Conservation (phyloP, 2,888 invertebrate genomes). For the Furcula furcula region DNA sequence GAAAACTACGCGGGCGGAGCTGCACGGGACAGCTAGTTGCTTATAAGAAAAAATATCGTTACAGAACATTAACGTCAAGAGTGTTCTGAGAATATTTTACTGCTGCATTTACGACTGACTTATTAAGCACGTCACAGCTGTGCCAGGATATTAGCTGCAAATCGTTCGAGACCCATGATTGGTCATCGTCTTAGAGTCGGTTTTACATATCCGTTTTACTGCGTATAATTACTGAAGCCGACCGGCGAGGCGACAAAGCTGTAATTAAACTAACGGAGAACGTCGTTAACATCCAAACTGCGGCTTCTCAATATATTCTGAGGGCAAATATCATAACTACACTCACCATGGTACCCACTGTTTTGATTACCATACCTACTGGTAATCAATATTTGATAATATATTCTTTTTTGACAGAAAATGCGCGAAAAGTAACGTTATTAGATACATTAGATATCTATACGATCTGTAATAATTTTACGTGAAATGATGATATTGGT, state of each 20-base stretch:
- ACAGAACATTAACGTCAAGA: slow-evolving; percentile 28
- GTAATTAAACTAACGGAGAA: slow-evolving; percentile 75
- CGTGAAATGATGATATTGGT: too few relatives aligned
- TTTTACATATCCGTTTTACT: slow-evolving; percentile 72
- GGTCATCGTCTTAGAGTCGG: slow-evolving; percentile 62
- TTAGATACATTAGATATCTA: too few relatives aligned
- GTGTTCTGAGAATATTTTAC: slow-evolving; percentile 52
- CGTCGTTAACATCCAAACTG: slow-evolving; percentile 59
- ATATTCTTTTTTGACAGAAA: too few relatives aligned
- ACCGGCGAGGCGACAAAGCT: slow-evolving; percentile 62
- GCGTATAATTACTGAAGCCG: slow-evolving; percentile 66
- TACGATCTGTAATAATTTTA: too few relatives aligned
- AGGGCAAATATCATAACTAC: slow-evolving; percentile 46
- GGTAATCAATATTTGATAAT: too few relatives aligned
- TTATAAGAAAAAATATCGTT: slow-evolving; percentile 34
- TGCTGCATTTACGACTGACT: slow-evolving; percentile 54
- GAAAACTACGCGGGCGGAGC: too few relatives aligned
- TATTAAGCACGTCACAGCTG: slow-evolving; percentile 58
- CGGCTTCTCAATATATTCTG: slow-evolving; percentile 48
- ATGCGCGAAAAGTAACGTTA: too few relatives aligned
- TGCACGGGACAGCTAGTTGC: too few relatives aligned
- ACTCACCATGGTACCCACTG: too few relatives aligned
- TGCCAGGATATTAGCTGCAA: slow-evolving; percentile 69
- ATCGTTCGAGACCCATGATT: slow-evolving; percentile 52
- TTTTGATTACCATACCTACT: too few relatives aligned